Evolutionary conservation across 2,113 vertebrate species (phyloP), one percentile per base, ranked within the genome.

Genomic region (Rhodinocichla rosea): DNA sequence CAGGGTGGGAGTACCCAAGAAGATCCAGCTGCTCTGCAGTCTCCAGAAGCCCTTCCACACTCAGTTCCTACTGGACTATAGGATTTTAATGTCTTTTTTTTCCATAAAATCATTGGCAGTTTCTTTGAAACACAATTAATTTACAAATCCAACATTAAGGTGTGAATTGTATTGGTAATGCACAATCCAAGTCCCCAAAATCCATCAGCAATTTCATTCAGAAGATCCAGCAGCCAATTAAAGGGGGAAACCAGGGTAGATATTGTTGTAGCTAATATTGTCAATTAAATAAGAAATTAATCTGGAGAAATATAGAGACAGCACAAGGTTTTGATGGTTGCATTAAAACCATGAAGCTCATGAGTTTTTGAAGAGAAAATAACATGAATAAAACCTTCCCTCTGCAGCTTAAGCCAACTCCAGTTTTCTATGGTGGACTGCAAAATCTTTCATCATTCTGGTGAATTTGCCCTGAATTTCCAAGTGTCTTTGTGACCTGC

Each of bases 401-500:
- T 57, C 64, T 7, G 45, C 6, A 16, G 30, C 7, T 79, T 42
- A 5, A 82, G 20, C n/a, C 63, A 32, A 10, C 10, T 56, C 6
- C 19, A 30, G 19, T 16, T 86, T 47, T 17, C 9, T 8, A 6
- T 2, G 26, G 28, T 7, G 20, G 37, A 10, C 10, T 57, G 26
- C 1, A 10, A 75, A 65, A n/a, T 0, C 14, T 83, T 69, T 17
- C 8, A 5, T 40, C 6, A 9, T 35, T 23, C 26, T 15, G 40
- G 8, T 10, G 50, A 32, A 2, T 85, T 79, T 62, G 11, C 53
- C 42, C 69, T 44, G 30, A 60, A 32, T 73, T 87, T 17, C 76
- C 33, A 21, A 21, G 15, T 0, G 2, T 27, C 49, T n/a, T 15
- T 5, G 5, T 3, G 30, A 79, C 4, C 2, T 1, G 2, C 13